A percentile compares a stretch with the other conserved stretches of the same genome.
Evolutionary conservation across 2,797 vertebrate species (phyloP).

Genomic region (Vireo griseus): DNA sequence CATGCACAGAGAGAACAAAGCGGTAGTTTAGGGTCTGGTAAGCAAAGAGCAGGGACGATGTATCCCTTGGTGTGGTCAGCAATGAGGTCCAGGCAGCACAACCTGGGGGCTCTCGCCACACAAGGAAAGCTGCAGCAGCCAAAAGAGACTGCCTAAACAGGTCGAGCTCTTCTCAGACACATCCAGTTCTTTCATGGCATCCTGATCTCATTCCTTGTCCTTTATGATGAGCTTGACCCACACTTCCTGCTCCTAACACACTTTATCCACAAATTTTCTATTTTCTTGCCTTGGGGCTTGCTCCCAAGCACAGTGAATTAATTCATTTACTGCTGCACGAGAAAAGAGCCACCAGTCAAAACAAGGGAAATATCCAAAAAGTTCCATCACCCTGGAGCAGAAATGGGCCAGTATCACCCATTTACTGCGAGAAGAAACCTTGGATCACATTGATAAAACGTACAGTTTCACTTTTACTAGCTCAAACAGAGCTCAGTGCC

Average conservation of each 20-base stretch:
- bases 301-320: not conserved
- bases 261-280: not conserved
- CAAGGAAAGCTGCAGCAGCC: not conserved
- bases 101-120: rapidly evolving
- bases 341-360: not conserved
- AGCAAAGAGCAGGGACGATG: not conserved
- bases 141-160: not conserved
- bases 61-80: not conserved
- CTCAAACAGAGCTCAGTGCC: not conserved
- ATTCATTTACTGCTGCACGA: not conserved
- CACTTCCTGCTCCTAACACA: not conserved
- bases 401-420: not conserved
- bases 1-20: not conserved
- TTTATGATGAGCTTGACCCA: not conserved
- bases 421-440: not conserved
- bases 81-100: not conserved
- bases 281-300: not conserved
- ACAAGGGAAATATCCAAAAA: not conserved
- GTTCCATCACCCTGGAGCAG: not conserved
- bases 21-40: not conserved
- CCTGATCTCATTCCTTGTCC: not conserved
- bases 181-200: not conserved
- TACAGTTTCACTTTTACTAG: not conserved
- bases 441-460: not conserved
- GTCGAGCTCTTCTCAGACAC: not conserved